Conservation (phyloP, 2,888 invertebrate species). For the Himalopsyche tibetana region DNA sequence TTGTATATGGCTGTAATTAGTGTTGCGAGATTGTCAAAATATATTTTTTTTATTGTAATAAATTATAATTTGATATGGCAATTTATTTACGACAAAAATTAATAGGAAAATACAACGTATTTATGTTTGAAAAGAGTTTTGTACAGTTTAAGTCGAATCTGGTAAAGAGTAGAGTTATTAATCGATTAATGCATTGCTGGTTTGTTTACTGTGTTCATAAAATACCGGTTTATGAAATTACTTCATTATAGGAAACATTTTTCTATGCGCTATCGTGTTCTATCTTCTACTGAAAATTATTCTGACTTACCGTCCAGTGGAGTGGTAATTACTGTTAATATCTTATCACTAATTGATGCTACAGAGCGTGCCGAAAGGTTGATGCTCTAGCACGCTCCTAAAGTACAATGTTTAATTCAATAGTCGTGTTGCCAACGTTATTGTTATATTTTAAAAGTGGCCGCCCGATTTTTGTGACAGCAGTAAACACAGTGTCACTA, state of each 20-base stretch:
- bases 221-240: not conserved
- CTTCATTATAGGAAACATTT: not conserved
- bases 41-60: no score
- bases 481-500: constrained; percentile 61
- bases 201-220: not conserved
- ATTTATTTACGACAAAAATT: no score
- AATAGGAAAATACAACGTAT: no score
- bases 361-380: constrained; percentile 38
- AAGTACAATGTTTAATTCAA: constrained; percentile 35
- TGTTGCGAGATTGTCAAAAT: no score
- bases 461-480: constrained; percentile 39
- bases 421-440: constrained; percentile 3
- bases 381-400: constrained; percentile 28
- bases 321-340: not conserved
- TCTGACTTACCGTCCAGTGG: not conserved
- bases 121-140: no score
- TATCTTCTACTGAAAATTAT: not conserved
- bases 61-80: no score
- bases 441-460: not conserved
- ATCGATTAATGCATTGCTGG: no score
- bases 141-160: no score
- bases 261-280: not conserved
- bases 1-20: no score
- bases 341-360: constrained; percentile 7
- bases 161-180: no score